Conservation (phyloP, 1,140 invertebrate genomes). For the Apocrypta bakeri region DNA sequence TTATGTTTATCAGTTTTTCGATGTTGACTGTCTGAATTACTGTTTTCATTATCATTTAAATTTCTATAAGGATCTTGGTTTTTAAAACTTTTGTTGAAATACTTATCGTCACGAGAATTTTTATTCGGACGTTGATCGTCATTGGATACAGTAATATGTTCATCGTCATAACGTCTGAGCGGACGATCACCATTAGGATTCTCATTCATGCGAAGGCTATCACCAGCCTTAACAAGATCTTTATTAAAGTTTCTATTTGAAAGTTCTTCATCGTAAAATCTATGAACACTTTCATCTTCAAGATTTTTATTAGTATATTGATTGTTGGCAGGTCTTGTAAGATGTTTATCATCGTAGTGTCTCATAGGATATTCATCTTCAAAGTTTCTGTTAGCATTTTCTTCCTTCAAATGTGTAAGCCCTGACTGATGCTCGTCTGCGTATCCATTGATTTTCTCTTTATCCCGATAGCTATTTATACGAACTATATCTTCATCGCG, state of each 20-base stretch:
- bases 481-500: not conserved
- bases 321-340: not conserved
- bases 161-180: not conserved
- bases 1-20: not conserved
- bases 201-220: not conserved
- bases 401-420: not conserved
- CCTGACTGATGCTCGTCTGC: not conserved
- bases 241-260: not conserved
- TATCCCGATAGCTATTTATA: not conserved
- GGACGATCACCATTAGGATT: not conserved
- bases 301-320: not conserved
- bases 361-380: not conserved
- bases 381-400: not conserved
- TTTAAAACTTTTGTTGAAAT: conserved; percentile 1
- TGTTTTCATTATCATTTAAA: not conserved
- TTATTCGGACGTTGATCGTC: not conserved
- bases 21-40: not conserved
- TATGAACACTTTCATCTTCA: not conserved
- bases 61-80: not conserved
- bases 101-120: not conserved
- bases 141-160: not conserved
- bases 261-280: not conserved
- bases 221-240: not conserved
- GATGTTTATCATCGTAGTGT: not conserved
- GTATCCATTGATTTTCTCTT: not conserved